phyloP scores from a whole-genome alignment of 2,113 vertebrate genomes.

The Hepsetus odoe region DNA sequence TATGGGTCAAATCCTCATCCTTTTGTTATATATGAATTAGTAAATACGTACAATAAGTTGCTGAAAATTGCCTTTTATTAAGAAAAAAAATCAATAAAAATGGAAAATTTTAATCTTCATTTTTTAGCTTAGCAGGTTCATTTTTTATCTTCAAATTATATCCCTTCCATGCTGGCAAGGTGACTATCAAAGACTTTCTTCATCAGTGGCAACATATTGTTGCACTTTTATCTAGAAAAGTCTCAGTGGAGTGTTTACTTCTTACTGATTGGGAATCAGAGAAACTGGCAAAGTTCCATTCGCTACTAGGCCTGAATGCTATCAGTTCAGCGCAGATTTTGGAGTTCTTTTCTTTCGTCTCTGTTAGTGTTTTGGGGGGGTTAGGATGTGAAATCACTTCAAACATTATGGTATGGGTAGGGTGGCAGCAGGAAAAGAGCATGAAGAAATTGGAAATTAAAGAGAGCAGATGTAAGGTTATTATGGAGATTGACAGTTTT shows the following conservation, averaged over 20 bases:
- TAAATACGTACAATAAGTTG: no score
- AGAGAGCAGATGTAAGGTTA: neutral
- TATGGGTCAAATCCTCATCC: neutral
- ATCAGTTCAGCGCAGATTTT: constrained; percentile 54
- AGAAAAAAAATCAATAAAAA: no score
- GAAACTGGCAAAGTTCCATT: constrained; percentile 49
- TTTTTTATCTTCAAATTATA: constrained; percentile 35
- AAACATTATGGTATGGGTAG: constrained; percentile 10
- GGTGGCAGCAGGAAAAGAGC: constrained; percentile 18
- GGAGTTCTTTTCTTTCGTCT: constrained; percentile 37
- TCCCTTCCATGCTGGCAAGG: constrained; percentile 37
- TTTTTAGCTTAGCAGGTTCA: constrained; percentile 29
- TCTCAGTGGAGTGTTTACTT: constrained; percentile 48
- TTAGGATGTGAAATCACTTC: constrained; percentile 28
- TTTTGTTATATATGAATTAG: neutral
- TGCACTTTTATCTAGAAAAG: constrained; percentile 41
- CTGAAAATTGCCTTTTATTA: no score
- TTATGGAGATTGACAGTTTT: no score
- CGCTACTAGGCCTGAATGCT: constrained; percentile 43
- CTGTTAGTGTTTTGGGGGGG: neutral
- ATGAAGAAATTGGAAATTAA: neutral
- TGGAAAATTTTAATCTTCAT: neutral
- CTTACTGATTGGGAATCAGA: constrained; percentile 48
- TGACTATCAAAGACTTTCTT: constrained; percentile 49
- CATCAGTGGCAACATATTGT: constrained; percentile 40